Evolutionary conservation across 2,888 invertebrate genomes (phyloP).

Genomic region (Eretmocerus hayati): DNA sequence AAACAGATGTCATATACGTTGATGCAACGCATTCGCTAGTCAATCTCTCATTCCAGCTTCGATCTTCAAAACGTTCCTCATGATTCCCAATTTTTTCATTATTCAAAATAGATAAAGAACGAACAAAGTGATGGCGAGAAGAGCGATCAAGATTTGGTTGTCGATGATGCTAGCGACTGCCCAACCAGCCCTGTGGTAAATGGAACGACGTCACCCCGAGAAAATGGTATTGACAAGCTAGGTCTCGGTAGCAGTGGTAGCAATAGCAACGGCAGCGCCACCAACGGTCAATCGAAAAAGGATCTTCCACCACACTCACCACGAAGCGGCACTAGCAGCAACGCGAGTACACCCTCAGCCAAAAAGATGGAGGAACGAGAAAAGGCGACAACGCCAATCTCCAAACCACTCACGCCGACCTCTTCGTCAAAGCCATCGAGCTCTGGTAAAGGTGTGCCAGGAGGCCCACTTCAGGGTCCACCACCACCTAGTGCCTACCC

Average conservation of each 20-base stretch:
- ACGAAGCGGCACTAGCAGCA: constrained; percentile 80
- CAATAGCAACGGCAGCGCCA: constrained; percentile 27
- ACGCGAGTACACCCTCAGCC: constrained; percentile 80
- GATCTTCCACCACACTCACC: constrained; percentile 44
- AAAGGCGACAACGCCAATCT: constrained; percentile 82
- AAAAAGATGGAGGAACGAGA: constrained; percentile 72
- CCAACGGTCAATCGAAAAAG: constrained; percentile 42
- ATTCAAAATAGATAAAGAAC: constrained; percentile 22
- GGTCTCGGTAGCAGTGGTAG: constrained; percentile 40
- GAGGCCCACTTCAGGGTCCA: constrained; percentile 47
- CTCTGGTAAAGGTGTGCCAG: constrained; percentile 35
- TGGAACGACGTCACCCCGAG: constrained; percentile 77
- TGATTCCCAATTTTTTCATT: background rate
- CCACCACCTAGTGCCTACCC: constrained; percentile 47
- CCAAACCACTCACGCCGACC: constrained; percentile 83
- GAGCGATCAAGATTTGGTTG: constrained; percentile 87
- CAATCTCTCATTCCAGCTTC: too few relatives aligned
- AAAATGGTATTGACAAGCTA: constrained; percentile 77
- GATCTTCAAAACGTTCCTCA: too few relatives aligned
- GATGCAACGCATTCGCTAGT: too few relatives aligned
- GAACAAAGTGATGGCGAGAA: constrained; percentile 76
- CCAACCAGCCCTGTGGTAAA: constrained; percentile 75
- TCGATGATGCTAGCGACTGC: constrained; percentile 90
- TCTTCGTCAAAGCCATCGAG: constrained; percentile 43
- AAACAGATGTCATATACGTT: too few relatives aligned